Evolutionary conservation across 64 coral and sea anemone genomes (phyloP).

Genomic region (Montipora sp.): DNA sequence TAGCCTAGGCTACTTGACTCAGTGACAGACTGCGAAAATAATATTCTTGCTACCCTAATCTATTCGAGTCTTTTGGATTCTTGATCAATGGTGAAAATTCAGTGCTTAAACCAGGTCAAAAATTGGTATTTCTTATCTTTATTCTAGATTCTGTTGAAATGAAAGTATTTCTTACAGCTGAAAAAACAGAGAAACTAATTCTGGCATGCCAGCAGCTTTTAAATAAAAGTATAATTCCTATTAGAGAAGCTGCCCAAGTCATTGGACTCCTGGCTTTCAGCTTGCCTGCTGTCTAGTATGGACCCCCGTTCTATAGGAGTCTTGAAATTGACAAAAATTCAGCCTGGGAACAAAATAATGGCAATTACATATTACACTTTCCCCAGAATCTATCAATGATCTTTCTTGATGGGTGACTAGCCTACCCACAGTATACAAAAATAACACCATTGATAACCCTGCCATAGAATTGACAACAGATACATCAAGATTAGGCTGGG

Average conservation of each 20-base stretch:
- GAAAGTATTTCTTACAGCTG: slow-evolving; percentile 46
- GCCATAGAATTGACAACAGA: slow-evolving; percentile 48
- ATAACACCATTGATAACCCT: slow-evolving; percentile 33
- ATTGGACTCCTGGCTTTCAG: slow-evolving; percentile 52
- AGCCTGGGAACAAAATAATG: slow-evolving; percentile 47
- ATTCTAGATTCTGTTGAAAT: slow-evolving; percentile 52
- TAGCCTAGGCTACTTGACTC: slow-evolving; percentile 35
- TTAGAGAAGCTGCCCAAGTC: slow-evolving; percentile 51
- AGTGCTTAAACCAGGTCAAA: slow-evolving; percentile 39
- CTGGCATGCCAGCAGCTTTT: slow-evolving; percentile 28
- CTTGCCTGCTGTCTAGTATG: slow-evolving; percentile 54
- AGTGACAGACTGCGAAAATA: slow-evolving; percentile 31
- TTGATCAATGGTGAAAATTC: slow-evolving; percentile 55
- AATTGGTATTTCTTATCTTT: slow-evolving; percentile 68
- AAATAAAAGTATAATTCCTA: slow-evolving; percentile 14
- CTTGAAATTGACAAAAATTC: slow-evolving; percentile 72
- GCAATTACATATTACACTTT: slow-evolving; percentile 48
- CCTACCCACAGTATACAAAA: slow-evolving; percentile 36
- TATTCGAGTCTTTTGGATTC: slow-evolving; percentile 51
- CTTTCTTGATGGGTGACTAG: slow-evolving; percentile 64
- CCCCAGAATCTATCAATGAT: slow-evolving; percentile 45
- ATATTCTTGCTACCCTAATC: slow-evolving; percentile 17
- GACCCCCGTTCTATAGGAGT: background rate
- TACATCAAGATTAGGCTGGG: slow-evolving; percentile 43
- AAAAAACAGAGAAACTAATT: slow-evolving; percentile 58